Percentiles rank a stretch among this genome's conserved stretches.
Evolutionary conservation across 2,113 vertebrate genomes (phyloP).

Genomic region (Oncorhynchus gorbuscha): DNA sequence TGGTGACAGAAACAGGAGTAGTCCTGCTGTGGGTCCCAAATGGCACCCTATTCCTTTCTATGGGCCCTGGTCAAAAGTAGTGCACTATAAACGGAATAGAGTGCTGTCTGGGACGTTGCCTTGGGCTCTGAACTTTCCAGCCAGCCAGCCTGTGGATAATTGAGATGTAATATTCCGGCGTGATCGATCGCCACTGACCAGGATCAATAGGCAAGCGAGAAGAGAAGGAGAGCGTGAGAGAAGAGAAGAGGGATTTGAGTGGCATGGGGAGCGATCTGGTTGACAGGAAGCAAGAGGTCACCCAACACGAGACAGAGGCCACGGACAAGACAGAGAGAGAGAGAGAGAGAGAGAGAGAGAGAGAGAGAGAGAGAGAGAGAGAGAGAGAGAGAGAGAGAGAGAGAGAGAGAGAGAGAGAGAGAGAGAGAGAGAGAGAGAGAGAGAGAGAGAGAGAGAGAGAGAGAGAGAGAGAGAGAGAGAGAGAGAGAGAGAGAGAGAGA

Average conservation of each 20-base stretch:
- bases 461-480: no score
- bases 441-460: no score
- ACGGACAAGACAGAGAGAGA: no score
- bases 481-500: no score
- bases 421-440: no score
- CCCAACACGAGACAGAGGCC: not conserved
- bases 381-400: no score
- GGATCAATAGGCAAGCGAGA: constrained; percentile 75
- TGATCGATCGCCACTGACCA: constrained; percentile 78
- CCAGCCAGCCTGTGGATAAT: constrained; percentile 57
- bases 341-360: no score
- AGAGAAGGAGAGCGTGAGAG: no score
- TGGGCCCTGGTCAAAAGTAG: not conserved
- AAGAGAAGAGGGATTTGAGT: constrained; percentile 59
- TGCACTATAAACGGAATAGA: not conserved
- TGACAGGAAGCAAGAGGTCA: constrained; percentile 52
- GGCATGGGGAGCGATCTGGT: constrained; percentile 70
- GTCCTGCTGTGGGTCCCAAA: not conserved
- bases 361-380: no score
- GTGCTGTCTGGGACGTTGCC: not conserved
- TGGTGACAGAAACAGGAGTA: constrained; percentile 5
- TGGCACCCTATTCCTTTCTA: not conserved
- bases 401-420: no score
- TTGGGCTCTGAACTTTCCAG: not conserved
- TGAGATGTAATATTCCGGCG: constrained; percentile 83